These are phyloP conservation scores for Percina caprodes DNA, from an alignment of 2,113 vertebrate genomes.

Conservation along the genomic window DNA sequence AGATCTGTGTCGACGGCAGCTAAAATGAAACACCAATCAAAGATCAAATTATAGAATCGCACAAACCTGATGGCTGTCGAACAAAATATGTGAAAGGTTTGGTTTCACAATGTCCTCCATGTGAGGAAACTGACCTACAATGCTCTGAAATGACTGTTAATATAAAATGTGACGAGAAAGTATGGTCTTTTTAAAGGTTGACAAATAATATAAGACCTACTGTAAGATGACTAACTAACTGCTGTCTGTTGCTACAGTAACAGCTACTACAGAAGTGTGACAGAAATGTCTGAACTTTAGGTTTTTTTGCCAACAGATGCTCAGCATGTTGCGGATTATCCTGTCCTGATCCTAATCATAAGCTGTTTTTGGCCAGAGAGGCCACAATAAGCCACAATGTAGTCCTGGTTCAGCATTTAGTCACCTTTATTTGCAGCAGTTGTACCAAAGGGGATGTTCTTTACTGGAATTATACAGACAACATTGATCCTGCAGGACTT, in stretches of 20 bases:
- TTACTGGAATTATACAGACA: not conserved
- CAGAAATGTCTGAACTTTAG: not conserved
- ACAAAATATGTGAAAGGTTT: not conserved
- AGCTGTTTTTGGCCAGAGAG: not conserved
- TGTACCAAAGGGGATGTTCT: conserved; percentile 20
- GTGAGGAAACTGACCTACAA: not conserved
- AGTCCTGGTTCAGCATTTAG: conserved; percentile 15
- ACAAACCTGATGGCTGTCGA: not conserved
- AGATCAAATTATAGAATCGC: not conserved
- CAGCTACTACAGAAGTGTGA: not conserved
- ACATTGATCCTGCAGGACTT: conserved; percentile 6
- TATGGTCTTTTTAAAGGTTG: not conserved
- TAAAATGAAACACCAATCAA: conserved; percentile 6
- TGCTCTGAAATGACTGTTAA: not conserved
- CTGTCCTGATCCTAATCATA: not conserved
- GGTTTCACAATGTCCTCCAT: not conserved
- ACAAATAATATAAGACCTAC: not conserved
- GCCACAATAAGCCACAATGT: not conserved
- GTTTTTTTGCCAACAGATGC: not conserved
- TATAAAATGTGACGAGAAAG: not conserved
- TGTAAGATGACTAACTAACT: not conserved
- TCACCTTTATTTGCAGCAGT: conserved; percentile 8
- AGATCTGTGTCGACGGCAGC: not conserved
- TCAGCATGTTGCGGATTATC: not conserved
- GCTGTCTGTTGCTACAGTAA: not conserved